Conservation (phyloP, 2,797 vertebrate genomes). For the Siniperca obscura region DNA sequence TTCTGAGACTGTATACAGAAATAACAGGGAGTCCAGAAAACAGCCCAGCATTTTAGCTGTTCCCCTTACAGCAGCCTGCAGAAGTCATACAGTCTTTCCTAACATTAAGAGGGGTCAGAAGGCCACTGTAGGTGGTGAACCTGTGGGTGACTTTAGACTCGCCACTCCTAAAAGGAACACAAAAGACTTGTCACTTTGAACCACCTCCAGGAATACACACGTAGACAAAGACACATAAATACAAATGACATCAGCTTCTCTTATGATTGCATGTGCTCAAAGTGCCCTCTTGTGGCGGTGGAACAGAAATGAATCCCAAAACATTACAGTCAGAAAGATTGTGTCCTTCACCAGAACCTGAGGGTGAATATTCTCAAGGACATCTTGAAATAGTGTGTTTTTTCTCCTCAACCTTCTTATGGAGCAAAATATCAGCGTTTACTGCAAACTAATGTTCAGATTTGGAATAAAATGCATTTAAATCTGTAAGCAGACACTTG, state of each 20-base stretch:
- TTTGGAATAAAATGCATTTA: slow-evolving; percentile 88
- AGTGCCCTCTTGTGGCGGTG: slow-evolving; percentile 76
- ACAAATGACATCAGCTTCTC: slow-evolving; percentile 49
- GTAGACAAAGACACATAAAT: slow-evolving; percentile 31
- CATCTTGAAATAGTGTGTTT: neutral
- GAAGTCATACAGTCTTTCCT: slow-evolving; percentile 86
- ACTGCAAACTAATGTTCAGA: slow-evolving; percentile 81
- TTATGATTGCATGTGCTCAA: slow-evolving; percentile 53
- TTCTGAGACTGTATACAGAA: slow-evolving; percentile 83
- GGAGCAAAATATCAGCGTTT: neutral
- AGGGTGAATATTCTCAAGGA: slow-evolving; percentile 3
- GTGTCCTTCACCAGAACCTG: slow-evolving; percentile 12
- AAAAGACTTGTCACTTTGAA: slow-evolving; percentile 16
- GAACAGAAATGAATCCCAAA: slow-evolving; percentile 41
- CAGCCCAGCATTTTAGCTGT: slow-evolving; percentile 83
- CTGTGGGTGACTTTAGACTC: slow-evolving; percentile 49
- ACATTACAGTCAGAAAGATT: slow-evolving; percentile 8
- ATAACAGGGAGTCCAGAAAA: slow-evolving; percentile 83
- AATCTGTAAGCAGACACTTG: slow-evolving; percentile 86
- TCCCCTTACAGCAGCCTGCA: slow-evolving; percentile 85
- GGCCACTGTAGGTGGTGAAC: slow-evolving; percentile 85
- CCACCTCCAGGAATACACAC: slow-evolving; percentile 14
- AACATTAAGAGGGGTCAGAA: slow-evolving; percentile 83
- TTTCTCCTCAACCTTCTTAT: neutral
- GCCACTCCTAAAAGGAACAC: slow-evolving; percentile 17